Base-by-base conservation (phyloP, 2,113 vertebrate species). In the Psilopogon haemacephalus region DNA sequence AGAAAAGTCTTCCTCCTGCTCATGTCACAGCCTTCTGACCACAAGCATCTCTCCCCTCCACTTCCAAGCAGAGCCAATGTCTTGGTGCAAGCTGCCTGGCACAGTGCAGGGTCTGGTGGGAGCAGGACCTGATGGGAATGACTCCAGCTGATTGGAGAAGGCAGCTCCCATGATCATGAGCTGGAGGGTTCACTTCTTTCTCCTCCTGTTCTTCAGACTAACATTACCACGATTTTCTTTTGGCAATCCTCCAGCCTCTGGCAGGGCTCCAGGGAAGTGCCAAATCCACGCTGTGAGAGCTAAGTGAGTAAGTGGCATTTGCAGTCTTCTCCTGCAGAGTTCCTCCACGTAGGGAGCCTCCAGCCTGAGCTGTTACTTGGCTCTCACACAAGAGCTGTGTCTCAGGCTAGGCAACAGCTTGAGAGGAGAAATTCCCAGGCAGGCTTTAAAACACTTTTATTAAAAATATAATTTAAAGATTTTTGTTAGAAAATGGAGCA, bases 391-490 rank as follows among this genome's bases (percentile, higher is more conserved):
- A 30, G 37, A 37, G 64, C 16, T 38, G 30, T 38, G 20, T 62
- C 56, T 55, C 37, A 59, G 35, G 23, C 11, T 30, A 65, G 27
- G 28, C 42, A 81, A 56, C 3, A 35, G 52, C 13, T 65, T 65
- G 35, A 67, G 23, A 67, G 15, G 5, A 89, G 32, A 86, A 78
- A 88, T 48, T 65, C 35, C 14, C 65, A 83, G 28, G 38, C 8
- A 65, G 8, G 21, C 79, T 60, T 70, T 48, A 82, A 93, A 94
- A 12, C 24, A 63, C 35, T 96, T 96, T 95, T 95, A 96, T 94
- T 96, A 89, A 87, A 94, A 94, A 85, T 85, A 91, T 88, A 95
- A 94, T 50, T 96, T 94, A 85, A 88, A 89, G 55, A 84, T 23
- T 76, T 76, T 84, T 11, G 27, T 80, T 63, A 91, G 56, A 94